phyloP scores from a whole-genome alignment of 2,888 invertebrate genomes.

The Oxytorus armatus region DNA sequence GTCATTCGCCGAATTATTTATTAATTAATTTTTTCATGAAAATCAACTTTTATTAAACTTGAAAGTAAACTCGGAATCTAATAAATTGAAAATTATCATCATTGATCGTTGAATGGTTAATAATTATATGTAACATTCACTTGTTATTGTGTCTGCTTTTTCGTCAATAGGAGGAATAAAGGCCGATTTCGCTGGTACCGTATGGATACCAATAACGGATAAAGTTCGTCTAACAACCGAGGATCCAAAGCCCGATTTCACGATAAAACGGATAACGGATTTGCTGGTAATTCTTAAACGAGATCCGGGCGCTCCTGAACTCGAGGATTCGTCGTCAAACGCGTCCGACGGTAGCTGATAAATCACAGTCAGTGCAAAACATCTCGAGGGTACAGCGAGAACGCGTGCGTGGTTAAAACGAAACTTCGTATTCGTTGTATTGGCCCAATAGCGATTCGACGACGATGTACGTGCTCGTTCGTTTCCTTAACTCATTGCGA shows the following conservation, averaged over 20 bases:
- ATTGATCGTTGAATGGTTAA: too few relatives aligned
- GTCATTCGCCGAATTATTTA: too few relatives aligned
- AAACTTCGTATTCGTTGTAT: not conserved
- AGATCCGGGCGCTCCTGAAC: conserved; percentile 84
- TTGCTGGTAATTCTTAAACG: conserved; percentile 86
- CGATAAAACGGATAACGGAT: conserved; percentile 88
- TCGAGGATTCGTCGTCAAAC: conserved; percentile 83
- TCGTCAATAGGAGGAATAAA: conserved; percentile 92
- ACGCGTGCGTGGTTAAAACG: not conserved
- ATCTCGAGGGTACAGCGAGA: not conserved
- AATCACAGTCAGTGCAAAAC: conserved; percentile 10
- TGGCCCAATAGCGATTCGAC: not conserved
- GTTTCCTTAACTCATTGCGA: conserved; percentile 26
- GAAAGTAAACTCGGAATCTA: too few relatives aligned
- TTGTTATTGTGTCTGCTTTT: too few relatives aligned
- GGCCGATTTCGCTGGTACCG: conserved; percentile 91
- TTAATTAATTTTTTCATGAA: too few relatives aligned
- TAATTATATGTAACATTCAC: too few relatives aligned
- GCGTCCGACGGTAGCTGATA: conserved; percentile 85
- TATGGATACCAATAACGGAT: conserved; percentile 90
- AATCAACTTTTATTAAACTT: too few relatives aligned
- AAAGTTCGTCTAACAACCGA: conserved; percentile 81
- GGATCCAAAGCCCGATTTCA: conserved; percentile 87
- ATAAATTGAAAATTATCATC: too few relatives aligned
- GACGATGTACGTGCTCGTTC: conserved; percentile 9